phyloP scores from a whole-genome alignment of 2,888 invertebrate species.

The Drosophila atroscutellata region DNA sequence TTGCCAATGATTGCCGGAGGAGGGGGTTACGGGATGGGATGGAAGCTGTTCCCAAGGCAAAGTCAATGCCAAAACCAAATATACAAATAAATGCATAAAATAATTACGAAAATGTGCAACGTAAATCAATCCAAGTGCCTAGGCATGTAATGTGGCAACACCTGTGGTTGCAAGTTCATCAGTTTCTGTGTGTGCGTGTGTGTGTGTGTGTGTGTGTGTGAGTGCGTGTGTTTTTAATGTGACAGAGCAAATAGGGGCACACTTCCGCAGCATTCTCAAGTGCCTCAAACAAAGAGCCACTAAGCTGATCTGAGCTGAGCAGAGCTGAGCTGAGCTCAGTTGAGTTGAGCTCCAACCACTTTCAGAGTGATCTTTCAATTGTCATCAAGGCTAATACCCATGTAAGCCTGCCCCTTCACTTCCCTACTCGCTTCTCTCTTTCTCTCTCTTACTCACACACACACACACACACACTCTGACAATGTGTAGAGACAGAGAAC shows the following conservation, averaged over 20 bases:
- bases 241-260: conserved; percentile 36
- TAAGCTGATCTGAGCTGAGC: conserved; percentile 1
- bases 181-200: neutral
- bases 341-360: conserved; percentile 19
- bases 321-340: conserved; percentile 5
- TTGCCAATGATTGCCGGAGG: conserved; percentile 28
- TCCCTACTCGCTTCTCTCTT: neutral
- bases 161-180: neutral
- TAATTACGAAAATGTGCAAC: conserved; percentile 2
- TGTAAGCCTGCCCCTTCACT: conserved; percentile 40
- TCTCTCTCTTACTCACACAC: neutral
- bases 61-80: conserved; percentile 11
- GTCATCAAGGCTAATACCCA: conserved; percentile 58
- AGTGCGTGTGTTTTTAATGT: neutral
- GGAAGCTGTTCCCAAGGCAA: conserved; percentile 8
- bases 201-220: neutral
- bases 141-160: neutral
- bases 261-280: conserved; percentile 55
- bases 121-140: conserved; percentile 10
- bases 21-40: neutral
- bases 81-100: conserved; percentile 1
- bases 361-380: conserved; percentile 49
- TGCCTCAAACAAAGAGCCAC: conserved; percentile 7
- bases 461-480: neutral
- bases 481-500: neutral